These are phyloP conservation scores for Champsocephalus esox DNA, from an alignment of 2,797 vertebrate species.

Conservation along the genomic window DNA sequence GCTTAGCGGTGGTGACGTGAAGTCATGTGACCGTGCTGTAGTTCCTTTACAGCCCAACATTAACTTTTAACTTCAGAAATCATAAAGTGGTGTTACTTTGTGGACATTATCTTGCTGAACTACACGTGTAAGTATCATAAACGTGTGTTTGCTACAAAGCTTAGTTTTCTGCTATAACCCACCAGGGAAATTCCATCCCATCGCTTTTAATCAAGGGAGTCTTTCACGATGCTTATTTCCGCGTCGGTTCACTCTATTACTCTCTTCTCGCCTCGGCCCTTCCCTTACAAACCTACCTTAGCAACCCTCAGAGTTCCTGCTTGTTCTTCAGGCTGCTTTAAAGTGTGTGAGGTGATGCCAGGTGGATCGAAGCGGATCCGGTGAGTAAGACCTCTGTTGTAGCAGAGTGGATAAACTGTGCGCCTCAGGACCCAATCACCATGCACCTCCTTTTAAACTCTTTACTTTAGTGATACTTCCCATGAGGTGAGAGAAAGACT, in stretches of 20 bases:
- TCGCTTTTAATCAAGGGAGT: too few species aligned
- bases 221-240: too few species aligned
- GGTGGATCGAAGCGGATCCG: conserved; percentile 44
- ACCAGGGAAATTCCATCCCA: too few species aligned
- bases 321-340: conserved; percentile 35
- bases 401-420: conserved; percentile 56
- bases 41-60: too few species aligned
- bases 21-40: too few species aligned
- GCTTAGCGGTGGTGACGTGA: too few species aligned
- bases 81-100: too few species aligned
- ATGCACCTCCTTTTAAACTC: conserved; percentile 43
- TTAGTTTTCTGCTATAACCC: too few species aligned
- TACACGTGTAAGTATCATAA: too few species aligned
- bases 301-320: conserved; percentile 8
- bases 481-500: conserved; percentile 33
- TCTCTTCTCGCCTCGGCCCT: conserved; percentile 9
- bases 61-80: too few species aligned
- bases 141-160: too few species aligned
- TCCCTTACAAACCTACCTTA: conserved; percentile 21
- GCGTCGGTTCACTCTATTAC: background rate
- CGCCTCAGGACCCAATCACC: conserved; percentile 50
- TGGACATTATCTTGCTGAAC: too few species aligned
- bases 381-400: conserved; percentile 53
- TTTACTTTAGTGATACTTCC: conserved; percentile 47
- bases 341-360: conserved; percentile 37